Evolutionary conservation across 1,140 invertebrate genomes (phyloP).

Genomic region (Pachyrhynchus sulphureomaculatus): DNA sequence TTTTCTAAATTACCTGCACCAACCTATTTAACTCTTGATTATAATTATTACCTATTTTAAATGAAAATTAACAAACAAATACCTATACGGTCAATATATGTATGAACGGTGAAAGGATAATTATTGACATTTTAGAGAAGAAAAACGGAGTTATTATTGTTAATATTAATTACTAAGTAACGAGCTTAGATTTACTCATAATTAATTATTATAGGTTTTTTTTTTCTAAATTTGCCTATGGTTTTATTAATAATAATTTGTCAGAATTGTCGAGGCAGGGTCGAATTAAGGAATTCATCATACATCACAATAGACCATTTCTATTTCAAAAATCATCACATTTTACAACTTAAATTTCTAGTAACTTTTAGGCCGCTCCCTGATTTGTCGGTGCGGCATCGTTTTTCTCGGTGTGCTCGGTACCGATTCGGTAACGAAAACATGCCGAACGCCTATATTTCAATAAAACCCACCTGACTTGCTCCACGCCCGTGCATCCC

Average conservation of each 20-base stretch:
- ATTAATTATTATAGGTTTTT: not conserved
- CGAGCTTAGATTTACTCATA: not conserved
- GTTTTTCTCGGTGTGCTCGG: too few relatives aligned
- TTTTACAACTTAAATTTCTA: too few relatives aligned
- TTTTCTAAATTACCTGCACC: slow-evolving; percentile 1
- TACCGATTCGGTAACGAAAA: too few relatives aligned
- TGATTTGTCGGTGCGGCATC: too few relatives aligned
- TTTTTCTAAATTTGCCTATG: not conserved
- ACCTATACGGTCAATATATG: not conserved
- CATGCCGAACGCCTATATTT: too few relatives aligned
- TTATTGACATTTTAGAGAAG: slow-evolving; percentile 9
- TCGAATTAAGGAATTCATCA: too few relatives aligned
- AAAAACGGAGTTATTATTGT: slow-evolving; percentile 3
- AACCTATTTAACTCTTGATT: slow-evolving; percentile 1
- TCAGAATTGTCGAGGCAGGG: not conserved
- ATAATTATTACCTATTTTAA: slow-evolving; percentile 7
- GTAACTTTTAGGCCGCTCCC: too few relatives aligned
- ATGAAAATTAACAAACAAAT: not conserved
- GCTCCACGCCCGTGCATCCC: too few relatives aligned
- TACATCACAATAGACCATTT: too few relatives aligned
- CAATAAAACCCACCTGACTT: too few relatives aligned
- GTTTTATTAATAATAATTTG: slow-evolving; percentile 4
- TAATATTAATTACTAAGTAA: slow-evolving; percentile 6
- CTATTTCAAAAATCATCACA: too few relatives aligned
- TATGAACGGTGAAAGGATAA: slow-evolving; percentile 10